A percentile compares a stretch with the other conserved stretches of the same genome.
These are phyloP conservation scores for Xenentodon cancila DNA, from an alignment of 2,797 vertebrate species.

Conservation along the genomic window DNA sequence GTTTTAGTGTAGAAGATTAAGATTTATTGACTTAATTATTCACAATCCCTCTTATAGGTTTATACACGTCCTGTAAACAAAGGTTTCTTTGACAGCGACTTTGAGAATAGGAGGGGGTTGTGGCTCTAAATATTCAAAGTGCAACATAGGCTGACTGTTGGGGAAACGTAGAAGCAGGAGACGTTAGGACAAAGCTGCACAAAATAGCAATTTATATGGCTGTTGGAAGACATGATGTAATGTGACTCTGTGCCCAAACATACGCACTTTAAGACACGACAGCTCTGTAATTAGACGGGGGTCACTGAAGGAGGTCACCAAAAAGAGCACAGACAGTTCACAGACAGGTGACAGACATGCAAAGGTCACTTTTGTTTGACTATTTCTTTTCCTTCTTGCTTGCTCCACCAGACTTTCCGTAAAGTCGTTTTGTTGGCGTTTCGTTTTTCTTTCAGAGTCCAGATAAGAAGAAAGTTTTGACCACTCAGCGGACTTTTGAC, in stretches of 20 bases:
- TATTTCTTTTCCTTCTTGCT: neutral
- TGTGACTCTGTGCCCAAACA: conserved; percentile 31
- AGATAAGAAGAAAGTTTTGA: conserved; percentile 86
- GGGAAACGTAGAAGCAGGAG: conserved; percentile 26
- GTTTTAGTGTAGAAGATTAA: neutral
- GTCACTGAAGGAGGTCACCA: conserved; percentile 36
- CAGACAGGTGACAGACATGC: conserved; percentile 35
- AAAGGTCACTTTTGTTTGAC: conserved; percentile 9
- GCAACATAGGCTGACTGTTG: conserved; percentile 41
- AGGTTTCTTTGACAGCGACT: conserved; percentile 9
- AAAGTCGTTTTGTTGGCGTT: neutral
- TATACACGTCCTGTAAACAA: conserved; percentile 9
- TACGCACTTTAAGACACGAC: conserved; percentile 25
- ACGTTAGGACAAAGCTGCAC: conserved; percentile 36
- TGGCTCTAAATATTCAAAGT: conserved; percentile 32
- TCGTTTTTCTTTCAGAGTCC: conserved; percentile 61
- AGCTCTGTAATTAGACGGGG: conserved; percentile 48
- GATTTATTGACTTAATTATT: conserved; percentile 10
- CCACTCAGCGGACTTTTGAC: conserved; percentile 90
- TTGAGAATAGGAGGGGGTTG: conserved; percentile 6
- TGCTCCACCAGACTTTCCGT: neutral
- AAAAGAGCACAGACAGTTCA: conserved; percentile 38
- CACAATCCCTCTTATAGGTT: conserved; percentile 9
- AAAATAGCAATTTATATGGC: conserved; percentile 58
- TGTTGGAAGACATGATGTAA: conserved; percentile 61